Conservation (phyloP, 2,888 invertebrate species). For the Pandemis corylana region DNA sequence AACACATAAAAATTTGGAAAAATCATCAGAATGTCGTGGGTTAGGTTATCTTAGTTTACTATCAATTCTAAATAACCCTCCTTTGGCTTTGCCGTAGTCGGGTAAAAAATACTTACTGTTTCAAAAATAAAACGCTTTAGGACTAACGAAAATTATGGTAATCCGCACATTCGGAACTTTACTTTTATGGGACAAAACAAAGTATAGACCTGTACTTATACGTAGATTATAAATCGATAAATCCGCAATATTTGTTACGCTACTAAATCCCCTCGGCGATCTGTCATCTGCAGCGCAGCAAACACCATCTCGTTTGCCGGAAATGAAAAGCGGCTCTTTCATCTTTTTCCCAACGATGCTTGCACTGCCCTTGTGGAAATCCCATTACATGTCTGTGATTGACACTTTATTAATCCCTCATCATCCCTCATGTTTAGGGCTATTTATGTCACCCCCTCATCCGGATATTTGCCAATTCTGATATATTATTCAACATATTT, state of each 20-base stretch:
- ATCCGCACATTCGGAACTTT: no score
- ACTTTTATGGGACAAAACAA: no score
- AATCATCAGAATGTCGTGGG: no score
- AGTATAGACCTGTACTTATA: not conserved
- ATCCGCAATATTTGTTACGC: constrained; percentile 30
- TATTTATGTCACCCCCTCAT: constrained; percentile 28
- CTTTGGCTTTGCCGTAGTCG: no score
- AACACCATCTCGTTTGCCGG: constrained; percentile 52
- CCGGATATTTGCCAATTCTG: constrained; percentile 13
- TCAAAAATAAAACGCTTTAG: no score
- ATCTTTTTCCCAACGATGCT: constrained; percentile 54
- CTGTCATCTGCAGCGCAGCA: constrained; percentile 56
- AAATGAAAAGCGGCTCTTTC: constrained; percentile 55
- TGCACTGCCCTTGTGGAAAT: constrained; percentile 51
- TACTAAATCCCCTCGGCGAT: constrained; percentile 50
- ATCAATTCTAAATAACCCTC: no score
- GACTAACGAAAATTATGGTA: no score
- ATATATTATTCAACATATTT: not conserved
- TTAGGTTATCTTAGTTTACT: no score
- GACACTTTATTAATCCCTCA: constrained; percentile 46
- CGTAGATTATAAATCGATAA: constrained; percentile 18
- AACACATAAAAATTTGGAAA: no score
- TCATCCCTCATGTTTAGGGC: constrained; percentile 35
- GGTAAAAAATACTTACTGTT: no score
- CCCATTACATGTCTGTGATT: constrained; percentile 51